A percentile compares a stretch with the other conserved stretches of the same genome.
phyloP scores from a whole-genome alignment of 1,140 invertebrate species.

The Zaprionus ghesquierei region DNA sequence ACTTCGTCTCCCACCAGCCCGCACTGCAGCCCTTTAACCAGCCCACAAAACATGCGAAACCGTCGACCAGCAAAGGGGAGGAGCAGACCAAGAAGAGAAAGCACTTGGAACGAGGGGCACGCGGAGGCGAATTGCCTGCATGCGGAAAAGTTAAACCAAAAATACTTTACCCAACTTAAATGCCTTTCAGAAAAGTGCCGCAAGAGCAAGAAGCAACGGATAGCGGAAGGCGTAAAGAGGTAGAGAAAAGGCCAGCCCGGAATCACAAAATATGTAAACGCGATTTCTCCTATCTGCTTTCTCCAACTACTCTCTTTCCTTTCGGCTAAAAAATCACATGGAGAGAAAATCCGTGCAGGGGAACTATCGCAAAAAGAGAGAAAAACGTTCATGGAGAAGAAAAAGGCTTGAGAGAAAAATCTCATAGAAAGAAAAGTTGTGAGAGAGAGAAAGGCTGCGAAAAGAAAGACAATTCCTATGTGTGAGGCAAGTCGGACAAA shows the following conservation, averaged over 20 bases:
- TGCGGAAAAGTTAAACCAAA: constrained; percentile 59
- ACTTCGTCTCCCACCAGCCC: not conserved
- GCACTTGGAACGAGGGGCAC: not conserved
- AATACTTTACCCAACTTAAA: constrained; percentile 63
- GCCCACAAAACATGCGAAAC: constrained; percentile 36
- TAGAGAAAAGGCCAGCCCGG: constrained; percentile 22
- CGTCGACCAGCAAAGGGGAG: constrained; percentile 12
- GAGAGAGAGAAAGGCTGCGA: not conserved
- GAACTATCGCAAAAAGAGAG: no score
- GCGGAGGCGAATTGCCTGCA: constrained; percentile 23
- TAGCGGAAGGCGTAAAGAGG: constrained; percentile 18
- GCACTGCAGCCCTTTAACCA: not conserved
- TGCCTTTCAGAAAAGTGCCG: constrained; percentile 43
- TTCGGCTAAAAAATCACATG: not conserved
- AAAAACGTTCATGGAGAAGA: no score
- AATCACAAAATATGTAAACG: constrained; percentile 38
- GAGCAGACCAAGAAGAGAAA: not conserved
- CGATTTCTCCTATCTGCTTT: not conserved
- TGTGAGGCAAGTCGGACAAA: not conserved
- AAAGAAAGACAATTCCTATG: not conserved
- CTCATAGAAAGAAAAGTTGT: not conserved
- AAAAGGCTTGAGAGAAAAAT: not conserved
- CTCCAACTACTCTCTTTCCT: not conserved
- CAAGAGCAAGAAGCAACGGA: constrained; percentile 13
- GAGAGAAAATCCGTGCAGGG: no score